Evolutionary conservation across 2,888 invertebrate genomes (phyloP), one percentile per base, ranked within the genome.

Genomic region (Drosophila demipolita): DNA sequence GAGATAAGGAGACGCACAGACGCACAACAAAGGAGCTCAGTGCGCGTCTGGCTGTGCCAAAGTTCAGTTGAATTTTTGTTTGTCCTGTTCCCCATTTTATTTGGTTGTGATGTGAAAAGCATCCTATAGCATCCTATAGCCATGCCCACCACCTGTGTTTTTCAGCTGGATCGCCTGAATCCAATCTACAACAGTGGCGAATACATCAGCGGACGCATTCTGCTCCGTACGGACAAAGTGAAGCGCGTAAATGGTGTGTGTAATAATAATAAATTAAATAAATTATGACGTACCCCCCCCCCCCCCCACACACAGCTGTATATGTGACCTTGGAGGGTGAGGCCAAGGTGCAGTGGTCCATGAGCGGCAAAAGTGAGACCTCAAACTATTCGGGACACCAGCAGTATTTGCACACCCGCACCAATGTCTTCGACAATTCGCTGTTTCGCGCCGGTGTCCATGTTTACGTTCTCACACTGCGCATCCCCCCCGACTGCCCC

Each of bases 381-480:
- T 90, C 91, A 54, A 92, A 89, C 58, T 92, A 90, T 63, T 83
- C 81, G 42, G 92, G 92, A 20, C 91, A 91, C 69, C 92, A 92
- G 64, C 92, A 92, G 60, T 92, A 92, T 77, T 76, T 92, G 59
- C 87, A 92, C 75, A 84, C 90, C 42, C 90, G 89, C 63, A 89
- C 85, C 40, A 90, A 83, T 72, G 91, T 91, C 52, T 91, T 91
- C 36, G 91, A 91, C 55, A 90, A 89, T 54, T 75, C 90, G 0
- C 73, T 90, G 7, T 92, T 92, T 67, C 89, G 89, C 17, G 91
- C 92, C 29, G 92, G 92, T 29, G 89, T 88, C 15, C 92, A 97
- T 89, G 94, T 94, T n/a, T 98, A 96, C 89, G 96, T 96, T 32
- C 97, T 98, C 87, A 95, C 95, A 5, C 96, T 96, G 87, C 94